These are phyloP conservation scores for Thripadectes ignobilis DNA, from an alignment of 2,797 vertebrate genomes.

Conservation along the genomic window DNA sequence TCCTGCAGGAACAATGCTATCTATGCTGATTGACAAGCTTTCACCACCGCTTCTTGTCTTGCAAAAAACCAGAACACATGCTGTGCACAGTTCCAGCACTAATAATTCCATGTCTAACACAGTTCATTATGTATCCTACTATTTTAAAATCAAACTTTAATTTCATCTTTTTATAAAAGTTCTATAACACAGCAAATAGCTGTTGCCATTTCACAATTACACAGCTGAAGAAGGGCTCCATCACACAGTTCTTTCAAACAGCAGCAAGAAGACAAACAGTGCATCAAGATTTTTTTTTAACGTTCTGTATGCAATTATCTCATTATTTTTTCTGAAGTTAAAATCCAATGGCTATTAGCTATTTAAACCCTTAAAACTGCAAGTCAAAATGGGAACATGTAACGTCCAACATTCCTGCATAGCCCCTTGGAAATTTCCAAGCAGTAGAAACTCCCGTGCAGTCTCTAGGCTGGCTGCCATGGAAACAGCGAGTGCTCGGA, in stretches of 20 bases:
- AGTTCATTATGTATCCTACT: not conserved
- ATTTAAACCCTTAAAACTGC: not conserved
- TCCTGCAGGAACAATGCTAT: constrained; percentile 46
- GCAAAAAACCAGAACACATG: not conserved
- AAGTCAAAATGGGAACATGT: constrained; percentile 27
- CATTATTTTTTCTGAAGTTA: not conserved
- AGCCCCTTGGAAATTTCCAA: constrained; percentile 71
- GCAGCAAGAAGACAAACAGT: not conserved
- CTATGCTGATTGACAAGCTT: constrained; percentile 47
- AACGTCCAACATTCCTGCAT: constrained; percentile 17
- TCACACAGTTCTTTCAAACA: not conserved
- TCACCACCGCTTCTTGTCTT: constrained; percentile 48
- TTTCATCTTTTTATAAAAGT: not conserved
- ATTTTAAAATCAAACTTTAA: not conserved
- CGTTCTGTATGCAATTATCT: not conserved
- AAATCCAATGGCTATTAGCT: not conserved
- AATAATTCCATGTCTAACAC: not conserved
- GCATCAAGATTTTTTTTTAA: not conserved
- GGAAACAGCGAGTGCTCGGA: constrained; percentile 74
- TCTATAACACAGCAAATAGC: not conserved
- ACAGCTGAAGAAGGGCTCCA: not conserved
- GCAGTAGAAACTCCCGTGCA: constrained; percentile 20
- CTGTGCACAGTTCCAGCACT: not conserved
- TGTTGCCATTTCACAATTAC: not conserved
- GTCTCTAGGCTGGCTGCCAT: constrained; percentile 70